Evolutionary conservation across 2,888 invertebrate species (phyloP), one percentile per base, ranked within the genome.

Genomic region (Arctia plantaginis): DNA sequence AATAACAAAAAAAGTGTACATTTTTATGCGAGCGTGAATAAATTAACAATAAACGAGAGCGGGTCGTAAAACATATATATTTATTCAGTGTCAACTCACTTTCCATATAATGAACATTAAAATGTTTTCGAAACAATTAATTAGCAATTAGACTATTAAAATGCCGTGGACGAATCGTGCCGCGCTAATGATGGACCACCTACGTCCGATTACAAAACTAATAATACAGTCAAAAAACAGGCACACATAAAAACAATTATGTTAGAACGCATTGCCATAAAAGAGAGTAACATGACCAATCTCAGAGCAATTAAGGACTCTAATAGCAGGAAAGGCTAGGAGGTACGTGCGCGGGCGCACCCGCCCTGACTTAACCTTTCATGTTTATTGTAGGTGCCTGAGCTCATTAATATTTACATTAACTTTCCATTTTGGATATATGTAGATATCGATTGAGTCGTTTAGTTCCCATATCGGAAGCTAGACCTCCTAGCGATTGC

Each of bases 181-280:
- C 85, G 81, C 84, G 82, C 89, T 92, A 92, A 93, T 92, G 90
- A 90, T 86, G 90, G 95, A 93, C 95, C 94, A 94, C 95, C 94
- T 85, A 90, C 90, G 83, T 86, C 84, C 87, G 83, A 88, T 90
- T 89, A 91, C 91, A 92, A 89, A 92, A 92, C 90, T 90, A 92
- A 93, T 93, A 93, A 85, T 84, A 82, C 77, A 72, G 84, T 90
- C 87, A 89, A 93, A 94, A 95, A 94, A 93, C 93, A 93, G 93
- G 90, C 92, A 90, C 90, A 90, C 94, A 93, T 95, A 94, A 95
- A 95, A 94, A 94, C 94, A 94, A 95, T 95, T 93, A 94, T 90
- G 90, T 92, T 92, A 92, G 94, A 93, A 94, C 95, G 94, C 94
- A 89, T 93, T 93, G 94, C 95, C 94, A 94, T 95, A 94, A 94